Conservation (phyloP, 2,888 invertebrate species). For the Drosophila anomelani region DNA sequence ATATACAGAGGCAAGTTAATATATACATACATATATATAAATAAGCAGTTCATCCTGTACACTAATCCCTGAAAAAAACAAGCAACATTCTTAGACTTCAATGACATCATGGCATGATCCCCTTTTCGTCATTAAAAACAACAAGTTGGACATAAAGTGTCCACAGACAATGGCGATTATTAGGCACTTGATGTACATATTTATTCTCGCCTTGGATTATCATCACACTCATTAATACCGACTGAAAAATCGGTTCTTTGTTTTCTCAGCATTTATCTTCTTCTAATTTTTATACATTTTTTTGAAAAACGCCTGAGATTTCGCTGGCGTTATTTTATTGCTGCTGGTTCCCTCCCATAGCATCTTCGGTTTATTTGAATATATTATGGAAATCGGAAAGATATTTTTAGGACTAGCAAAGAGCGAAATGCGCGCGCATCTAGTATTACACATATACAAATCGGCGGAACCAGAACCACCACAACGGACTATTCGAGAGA, state of each 20-base stretch:
- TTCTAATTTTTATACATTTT: conserved; percentile 11
- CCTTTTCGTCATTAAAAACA: conserved; percentile 4
- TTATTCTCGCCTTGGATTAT: conserved; percentile 38
- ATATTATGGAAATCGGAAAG: conserved; percentile 72
- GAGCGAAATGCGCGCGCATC: conserved; percentile 80
- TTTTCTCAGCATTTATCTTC: conserved; percentile 22
- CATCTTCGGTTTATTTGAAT: conserved; percentile 51
- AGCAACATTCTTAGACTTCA: conserved; percentile 2
- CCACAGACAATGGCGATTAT: conserved; percentile 17
- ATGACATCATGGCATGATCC: not conserved
- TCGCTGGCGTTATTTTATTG: conserved; percentile 36
- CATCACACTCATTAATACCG: conserved; percentile 29
- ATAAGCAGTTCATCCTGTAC: conserved; percentile 5
- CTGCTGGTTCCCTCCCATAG: conserved; percentile 35
- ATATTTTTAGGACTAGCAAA: conserved; percentile 73
- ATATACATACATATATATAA: not conserved
- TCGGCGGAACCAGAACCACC: conserved; percentile 30
- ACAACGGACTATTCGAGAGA: conserved; percentile 30
- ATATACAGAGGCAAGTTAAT: conserved; percentile 13
- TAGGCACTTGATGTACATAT: conserved; percentile 14
- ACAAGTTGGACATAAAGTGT: conserved; percentile 11
- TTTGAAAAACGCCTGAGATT: conserved; percentile 27
- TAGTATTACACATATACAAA: conserved; percentile 73
- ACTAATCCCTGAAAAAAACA: conserved; percentile 17
- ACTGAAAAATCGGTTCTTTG: conserved; percentile 30